Percentiles rank a stretch among this genome's conserved stretches.
Conservation (phyloP, 2,797 vertebrate species). For the Melanotaenia nigrans region DNA sequence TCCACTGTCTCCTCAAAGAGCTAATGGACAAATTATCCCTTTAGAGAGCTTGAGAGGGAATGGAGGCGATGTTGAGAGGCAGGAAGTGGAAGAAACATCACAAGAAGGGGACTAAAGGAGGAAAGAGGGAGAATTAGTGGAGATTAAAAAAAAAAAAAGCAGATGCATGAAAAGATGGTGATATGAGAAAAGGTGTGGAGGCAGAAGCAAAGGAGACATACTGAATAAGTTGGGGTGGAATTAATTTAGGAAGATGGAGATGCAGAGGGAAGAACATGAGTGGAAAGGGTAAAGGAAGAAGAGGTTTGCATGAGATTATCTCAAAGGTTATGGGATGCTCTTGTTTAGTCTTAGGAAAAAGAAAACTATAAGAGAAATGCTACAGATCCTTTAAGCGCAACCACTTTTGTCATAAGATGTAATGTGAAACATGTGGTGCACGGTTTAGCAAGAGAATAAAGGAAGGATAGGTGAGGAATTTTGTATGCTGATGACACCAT, state of each 20-base stretch:
- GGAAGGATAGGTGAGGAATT: neutral
- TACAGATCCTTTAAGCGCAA: conserved; percentile 13
- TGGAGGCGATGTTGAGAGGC: conserved; percentile 17
- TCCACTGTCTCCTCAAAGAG: conserved; percentile 47
- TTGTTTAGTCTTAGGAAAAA: neutral
- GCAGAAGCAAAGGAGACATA: conserved; percentile 9
- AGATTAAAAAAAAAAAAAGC: neutral
- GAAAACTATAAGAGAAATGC: conserved; percentile 12
- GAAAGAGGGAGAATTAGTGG: neutral
- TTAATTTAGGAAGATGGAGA: conserved; percentile 32
- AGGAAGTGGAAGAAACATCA: conserved; percentile 22
- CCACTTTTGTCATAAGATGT: neutral
- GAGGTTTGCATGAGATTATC: conserved; percentile 37
- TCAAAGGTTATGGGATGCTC: conserved; percentile 35
- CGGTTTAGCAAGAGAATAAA: neutral
- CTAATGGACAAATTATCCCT: conserved; percentile 69
- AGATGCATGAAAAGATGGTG: conserved; percentile 16
- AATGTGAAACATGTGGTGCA: neutral
- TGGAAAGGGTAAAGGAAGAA: conserved; percentile 45
- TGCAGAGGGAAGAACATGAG: conserved; percentile 44
- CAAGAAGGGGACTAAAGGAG: conserved; percentile 14
- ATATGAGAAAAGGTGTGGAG: conserved; percentile 24
- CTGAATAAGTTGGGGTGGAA: conserved; percentile 47
- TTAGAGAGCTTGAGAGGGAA: conserved; percentile 36
- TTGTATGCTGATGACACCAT: neutral